These are phyloP conservation scores for Malacoraja senta DNA, from an alignment of 2,797 vertebrate species.

Conservation along the genomic window DNA sequence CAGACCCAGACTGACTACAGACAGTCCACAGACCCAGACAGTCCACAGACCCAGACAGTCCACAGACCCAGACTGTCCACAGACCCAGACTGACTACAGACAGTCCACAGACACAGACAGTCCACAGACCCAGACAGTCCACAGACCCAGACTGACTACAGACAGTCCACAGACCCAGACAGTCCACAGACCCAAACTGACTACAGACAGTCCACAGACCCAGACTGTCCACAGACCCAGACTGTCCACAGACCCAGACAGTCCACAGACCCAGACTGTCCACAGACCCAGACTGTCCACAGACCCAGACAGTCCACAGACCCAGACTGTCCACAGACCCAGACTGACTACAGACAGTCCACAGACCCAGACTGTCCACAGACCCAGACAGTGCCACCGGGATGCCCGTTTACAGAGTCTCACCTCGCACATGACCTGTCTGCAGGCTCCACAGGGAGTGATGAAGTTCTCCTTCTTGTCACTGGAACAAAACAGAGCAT, in stretches of 20 bases:
- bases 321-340: neutral
- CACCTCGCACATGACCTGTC: constrained; percentile 93
- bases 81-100: neutral
- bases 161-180: neutral
- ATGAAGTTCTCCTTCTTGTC: constrained; percentile 70
- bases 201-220: neutral
- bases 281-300: neutral
- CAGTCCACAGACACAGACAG: too few relatives aligned
- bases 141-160: too few relatives aligned
- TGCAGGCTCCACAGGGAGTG: constrained; percentile 79
- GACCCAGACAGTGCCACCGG: neutral
- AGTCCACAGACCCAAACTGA: too few relatives aligned
- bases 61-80: too few relatives aligned
- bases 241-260: neutral
- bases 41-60: too few relatives aligned
- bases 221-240: neutral
- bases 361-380: neutral
- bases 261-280: too few relatives aligned
- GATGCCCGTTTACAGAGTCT: constrained; percentile 40
- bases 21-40: too few relatives aligned
- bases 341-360: too few relatives aligned
- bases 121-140: too few relatives aligned
- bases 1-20: too few relatives aligned
- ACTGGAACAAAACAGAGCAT: constrained; percentile 53
- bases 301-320: too few relatives aligned